Base-by-base conservation (phyloP, 2,888 invertebrate species). In the Odontothrips loti region DNA sequence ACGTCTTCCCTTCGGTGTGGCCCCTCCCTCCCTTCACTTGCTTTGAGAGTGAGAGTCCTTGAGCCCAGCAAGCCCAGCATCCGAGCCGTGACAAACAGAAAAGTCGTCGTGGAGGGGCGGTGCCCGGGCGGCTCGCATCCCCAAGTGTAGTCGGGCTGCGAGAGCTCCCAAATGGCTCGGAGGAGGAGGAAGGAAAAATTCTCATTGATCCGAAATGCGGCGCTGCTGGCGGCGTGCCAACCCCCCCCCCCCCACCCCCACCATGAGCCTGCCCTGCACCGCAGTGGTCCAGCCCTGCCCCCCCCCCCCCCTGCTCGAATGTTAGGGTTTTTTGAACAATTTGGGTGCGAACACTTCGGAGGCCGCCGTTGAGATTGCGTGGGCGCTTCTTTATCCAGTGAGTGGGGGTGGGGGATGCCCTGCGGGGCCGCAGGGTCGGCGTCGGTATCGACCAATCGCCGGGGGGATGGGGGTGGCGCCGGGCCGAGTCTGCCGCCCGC, bases 201-300 rank as follows among this genome's bases (percentile, higher is more conserved):
- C 58, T 58, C 58, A 58, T 58, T 58, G 58, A 58, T 58, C 58
- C n/a, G 58, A 43, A 43, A 43, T 43, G 58, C 58, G 58, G 58
- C 58, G 58, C 6, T 15, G 58, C 58, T 58, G 58, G 58, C 58
- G 6, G 58, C 58, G 58, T 58, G 58, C 58, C 58, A 58, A 6
- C 15, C 3, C 20, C 51, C 15, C 51, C 51, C 51, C 20, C 15
- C 58, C 58, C 58, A 8, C 20, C 58, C 58, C 58, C 58, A 15
- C 58, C 58, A 17, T n/a, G n/a, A n/a, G n/a, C n/a, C 58, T 20
- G 3, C 34, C 34, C 3, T 43, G 34, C 34, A 43, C 34, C 34
- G 34, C 34, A 6, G 34, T 43, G 34, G 34, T 43, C 34, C 34
- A 43, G 51, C 51, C 51, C 51, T 10, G 6, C 58, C 58, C 58